Percentiles rank a stretch among this genome's conserved stretches.
These are phyloP conservation scores for Porites lutea DNA, from an alignment of 64 coral and sea anemone species.

Conservation along the genomic window DNA sequence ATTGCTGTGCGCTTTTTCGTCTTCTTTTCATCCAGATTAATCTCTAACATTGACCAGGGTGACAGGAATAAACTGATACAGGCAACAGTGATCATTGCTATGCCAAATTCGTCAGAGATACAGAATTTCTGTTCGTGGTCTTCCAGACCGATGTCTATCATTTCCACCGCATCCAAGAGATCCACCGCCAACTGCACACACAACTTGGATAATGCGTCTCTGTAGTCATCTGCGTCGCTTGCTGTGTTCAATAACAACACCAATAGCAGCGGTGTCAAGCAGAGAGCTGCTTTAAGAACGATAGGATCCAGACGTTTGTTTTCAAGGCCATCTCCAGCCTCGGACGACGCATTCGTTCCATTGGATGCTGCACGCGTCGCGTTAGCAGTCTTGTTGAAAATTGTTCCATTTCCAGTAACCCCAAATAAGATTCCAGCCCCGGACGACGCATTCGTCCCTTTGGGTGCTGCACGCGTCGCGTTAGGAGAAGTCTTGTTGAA, in stretches of 20 bases:
- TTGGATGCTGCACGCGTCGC: too few relatives aligned
- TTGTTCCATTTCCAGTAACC: too few relatives aligned
- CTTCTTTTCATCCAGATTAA: too few relatives aligned
- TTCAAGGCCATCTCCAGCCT: too few relatives aligned
- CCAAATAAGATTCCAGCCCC: too few relatives aligned
- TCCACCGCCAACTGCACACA: not conserved
- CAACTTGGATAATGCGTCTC: not conserved
- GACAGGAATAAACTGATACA: not conserved
- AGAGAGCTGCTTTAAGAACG: conserved; percentile 14
- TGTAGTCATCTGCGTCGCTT: not conserved
- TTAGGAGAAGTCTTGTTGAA: not conserved
- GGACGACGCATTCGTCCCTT: too few relatives aligned
- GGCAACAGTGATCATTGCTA: not conserved
- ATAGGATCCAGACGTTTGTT: conserved; percentile 54
- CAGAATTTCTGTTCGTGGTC: not conserved
- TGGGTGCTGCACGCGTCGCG: too few relatives aligned
- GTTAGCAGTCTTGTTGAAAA: too few relatives aligned
- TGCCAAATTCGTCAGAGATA: not conserved
- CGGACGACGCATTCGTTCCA: too few relatives aligned
- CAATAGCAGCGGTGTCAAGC: conserved; percentile 9
- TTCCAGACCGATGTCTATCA: not conserved
- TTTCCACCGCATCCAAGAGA: not conserved
- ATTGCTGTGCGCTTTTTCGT: too few relatives aligned
- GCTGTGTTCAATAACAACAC: conserved; percentile 61
- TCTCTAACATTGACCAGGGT: too few relatives aligned